Percentiles rank a stretch among this genome's conserved stretches.
phyloP scores from a whole-genome alignment of 1,140 invertebrate species.

The Limonius californicus region DNA sequence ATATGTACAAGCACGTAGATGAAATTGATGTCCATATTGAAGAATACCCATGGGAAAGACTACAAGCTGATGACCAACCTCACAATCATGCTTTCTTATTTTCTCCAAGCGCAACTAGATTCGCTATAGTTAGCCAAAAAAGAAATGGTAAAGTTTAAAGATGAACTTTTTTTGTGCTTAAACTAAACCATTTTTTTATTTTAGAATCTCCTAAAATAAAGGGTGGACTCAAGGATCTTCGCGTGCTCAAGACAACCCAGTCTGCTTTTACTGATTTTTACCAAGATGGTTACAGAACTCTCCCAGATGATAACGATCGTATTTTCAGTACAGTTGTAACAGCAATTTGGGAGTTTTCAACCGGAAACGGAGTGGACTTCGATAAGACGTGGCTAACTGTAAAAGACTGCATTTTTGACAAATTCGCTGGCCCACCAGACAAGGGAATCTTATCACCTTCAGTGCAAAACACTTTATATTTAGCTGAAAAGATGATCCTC shows the following conservation, averaged over 20 bases:
- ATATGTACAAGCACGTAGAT: slow-evolving; percentile 65
- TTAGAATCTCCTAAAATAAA: slow-evolving; percentile 56
- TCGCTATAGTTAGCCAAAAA: slow-evolving; percentile 59
- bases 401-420: slow-evolving; percentile 63
- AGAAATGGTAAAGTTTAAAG: slow-evolving; percentile 65
- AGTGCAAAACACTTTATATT: slow-evolving; percentile 71
- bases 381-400: slow-evolving; percentile 62
- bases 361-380: slow-evolving; percentile 59
- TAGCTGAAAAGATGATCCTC: slow-evolving; percentile 61
- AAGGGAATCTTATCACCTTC: slow-evolving; percentile 67
- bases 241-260: slow-evolving; percentile 71
- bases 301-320: slow-evolving; percentile 68
- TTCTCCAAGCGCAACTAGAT: slow-evolving; percentile 58
- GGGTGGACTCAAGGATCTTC: slow-evolving; percentile 61
- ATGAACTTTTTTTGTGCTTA: too few relatives aligned
- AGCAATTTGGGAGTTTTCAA: slow-evolving; percentile 66
- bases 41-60: slow-evolving; percentile 69
- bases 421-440: slow-evolving; percentile 67
- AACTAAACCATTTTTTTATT: slow-evolving; percentile 19
- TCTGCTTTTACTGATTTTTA: slow-evolving; percentile 74
- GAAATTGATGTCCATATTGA: slow-evolving; percentile 64
- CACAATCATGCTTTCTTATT: slow-evolving; percentile 75
- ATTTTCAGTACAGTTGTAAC: slow-evolving; percentile 70
- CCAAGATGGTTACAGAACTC: slow-evolving; percentile 68
- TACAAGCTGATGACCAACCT: slow-evolving; percentile 52